phyloP scores from a whole-genome alignment of 2,888 invertebrate species.

The Euproctis similis region DNA sequence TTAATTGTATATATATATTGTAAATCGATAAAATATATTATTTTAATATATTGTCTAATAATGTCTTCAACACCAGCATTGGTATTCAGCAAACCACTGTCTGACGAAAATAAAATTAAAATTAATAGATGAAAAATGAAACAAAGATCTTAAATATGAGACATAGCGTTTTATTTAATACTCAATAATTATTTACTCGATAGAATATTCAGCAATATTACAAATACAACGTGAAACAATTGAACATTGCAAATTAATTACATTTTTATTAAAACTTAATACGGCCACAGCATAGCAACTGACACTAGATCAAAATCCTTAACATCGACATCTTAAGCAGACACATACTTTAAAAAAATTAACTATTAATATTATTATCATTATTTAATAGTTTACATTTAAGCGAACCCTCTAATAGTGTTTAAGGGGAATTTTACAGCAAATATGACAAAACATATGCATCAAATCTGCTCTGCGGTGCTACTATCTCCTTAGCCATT shows the following conservation, averaged over 20 bases:
- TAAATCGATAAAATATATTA: no score
- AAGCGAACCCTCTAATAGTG: constrained; percentile 23
- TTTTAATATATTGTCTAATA: no score
- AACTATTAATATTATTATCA: constrained; percentile 39
- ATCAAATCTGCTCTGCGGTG: constrained; percentile 31
- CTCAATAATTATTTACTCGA: constrained; percentile 68
- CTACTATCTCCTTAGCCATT: constrained; percentile 34
- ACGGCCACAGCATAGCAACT: constrained; percentile 56
- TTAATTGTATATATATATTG: no score
- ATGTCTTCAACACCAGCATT: no score
- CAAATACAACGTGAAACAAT: constrained; percentile 74
- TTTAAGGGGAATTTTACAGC: constrained; percentile 26
- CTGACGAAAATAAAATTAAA: no score
- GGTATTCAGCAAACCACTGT: no score
- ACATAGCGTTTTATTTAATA: constrained; percentile 73
- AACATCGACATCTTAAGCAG: constrained; percentile 59
- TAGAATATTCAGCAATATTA: constrained; percentile 74
- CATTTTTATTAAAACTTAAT: constrained; percentile 61
- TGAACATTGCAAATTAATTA: constrained; percentile 62
- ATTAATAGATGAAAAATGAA: constrained; percentile 41
- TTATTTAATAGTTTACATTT: constrained; percentile 35
- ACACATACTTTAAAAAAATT: constrained; percentile 57
- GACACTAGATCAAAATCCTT: constrained; percentile 42
- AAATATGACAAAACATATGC: constrained; percentile 37
- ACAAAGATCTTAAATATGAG: constrained; percentile 57